These are phyloP conservation scores for Sphenodon punctatus DNA, from an alignment of 2,797 vertebrate species.

Conservation along the genomic window DNA sequence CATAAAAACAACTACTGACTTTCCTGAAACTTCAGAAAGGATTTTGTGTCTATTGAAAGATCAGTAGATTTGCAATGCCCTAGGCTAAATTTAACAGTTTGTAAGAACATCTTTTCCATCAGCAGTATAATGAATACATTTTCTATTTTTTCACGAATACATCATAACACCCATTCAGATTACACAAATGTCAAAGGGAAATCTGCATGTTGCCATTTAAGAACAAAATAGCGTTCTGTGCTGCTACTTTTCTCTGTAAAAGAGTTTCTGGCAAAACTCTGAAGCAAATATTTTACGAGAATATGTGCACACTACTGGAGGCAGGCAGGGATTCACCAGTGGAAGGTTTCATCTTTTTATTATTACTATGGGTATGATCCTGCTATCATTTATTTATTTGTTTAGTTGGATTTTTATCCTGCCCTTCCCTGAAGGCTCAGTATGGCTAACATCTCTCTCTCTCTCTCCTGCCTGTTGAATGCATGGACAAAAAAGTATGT, in stretches of 20 bases:
- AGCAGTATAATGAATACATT: not conserved
- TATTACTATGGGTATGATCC: too few species aligned
- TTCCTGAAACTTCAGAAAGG: slow-evolving; percentile 58
- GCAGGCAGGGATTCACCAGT: not conserved
- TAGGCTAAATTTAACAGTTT: slow-evolving; percentile 4
- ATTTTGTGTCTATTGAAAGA: slow-evolving; percentile 64
- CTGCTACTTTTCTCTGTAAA: not conserved
- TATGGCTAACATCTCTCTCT: too few species aligned
- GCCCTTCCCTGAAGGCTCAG: too few species aligned
- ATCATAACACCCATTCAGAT: not conserved
- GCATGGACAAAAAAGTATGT: too few species aligned
- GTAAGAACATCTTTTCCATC: slow-evolving; percentile 33
- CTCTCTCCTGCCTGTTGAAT: too few species aligned
- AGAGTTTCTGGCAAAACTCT: not conserved
- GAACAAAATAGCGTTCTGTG: not conserved
- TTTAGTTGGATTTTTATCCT: too few species aligned
- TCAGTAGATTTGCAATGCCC: slow-evolving; percentile 41
- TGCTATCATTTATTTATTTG: too few species aligned
- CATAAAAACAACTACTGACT: slow-evolving; percentile 45
- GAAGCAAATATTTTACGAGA: not conserved
- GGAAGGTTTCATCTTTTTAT: too few species aligned
- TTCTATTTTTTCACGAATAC: not conserved
- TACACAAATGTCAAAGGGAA: not conserved
- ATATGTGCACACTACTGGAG: not conserved
- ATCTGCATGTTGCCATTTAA: not conserved